Base-by-base conservation (phyloP, 2,113 vertebrate genomes). In the Scophthalmus maximus region DNA sequence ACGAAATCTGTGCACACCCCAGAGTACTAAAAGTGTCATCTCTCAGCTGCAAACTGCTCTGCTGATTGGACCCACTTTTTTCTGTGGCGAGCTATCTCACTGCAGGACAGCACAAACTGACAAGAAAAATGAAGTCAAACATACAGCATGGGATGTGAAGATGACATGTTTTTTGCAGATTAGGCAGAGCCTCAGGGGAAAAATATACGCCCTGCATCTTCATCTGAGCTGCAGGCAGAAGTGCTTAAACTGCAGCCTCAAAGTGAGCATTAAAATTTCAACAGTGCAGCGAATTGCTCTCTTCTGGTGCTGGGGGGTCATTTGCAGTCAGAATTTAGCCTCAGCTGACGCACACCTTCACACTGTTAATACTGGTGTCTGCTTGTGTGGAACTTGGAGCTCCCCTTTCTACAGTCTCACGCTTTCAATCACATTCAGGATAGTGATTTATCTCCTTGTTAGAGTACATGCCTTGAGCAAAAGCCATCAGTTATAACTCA, bases 1-100 rank as follows among this genome's bases (percentile, higher is more conserved):
- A 63, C 52, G 80, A 82, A 82, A 78, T 76, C 80, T 60, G 62
- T n/a, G 58, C 62, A 60, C 18, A 49, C 57, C 58, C 1, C 1
- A 34, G 62, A 73, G 60, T 5, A 1, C 14, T 36, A 30, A 76
- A 51, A 22, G 22, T 36, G 64, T 73, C 66, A 65, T 42, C 25
- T 25, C 76, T 52, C 22, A 18, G 23, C 65, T 58, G 36, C 60
- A 44, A n/a, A 40, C 12, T 25, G 32, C 40, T 18, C 23, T 14
- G 11, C 49, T 23, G 42, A 20, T 50, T 42, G 46, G 30, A 53
- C 27, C 51, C 57, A 10, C 50, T 76, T 47, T 9, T 40, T 58
- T 36, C 0, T 36, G 46, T 46, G 17, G 18, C 17, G 0, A 42
- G 50, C 11, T 9, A 1, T 56, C 20, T 67, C 32, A 10, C 26